Percentiles rank a stretch among this genome's conserved stretches.
phyloP scores from a whole-genome alignment of 2,113 vertebrate genomes.

The Corythaixoides concolor region DNA sequence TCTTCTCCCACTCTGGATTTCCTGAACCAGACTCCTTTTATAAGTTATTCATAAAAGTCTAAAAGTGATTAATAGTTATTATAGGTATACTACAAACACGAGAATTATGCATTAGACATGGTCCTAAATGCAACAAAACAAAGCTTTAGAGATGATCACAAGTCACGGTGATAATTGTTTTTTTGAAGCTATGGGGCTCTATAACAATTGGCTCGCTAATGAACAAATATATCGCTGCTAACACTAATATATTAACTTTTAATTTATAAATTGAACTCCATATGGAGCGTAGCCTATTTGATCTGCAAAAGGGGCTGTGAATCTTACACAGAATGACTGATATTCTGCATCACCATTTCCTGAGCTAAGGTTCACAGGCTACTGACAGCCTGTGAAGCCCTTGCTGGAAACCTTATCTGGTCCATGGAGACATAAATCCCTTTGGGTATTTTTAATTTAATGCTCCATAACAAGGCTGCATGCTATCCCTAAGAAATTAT shows the following conservation, averaged over 20 bases:
- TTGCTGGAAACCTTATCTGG: not conserved
- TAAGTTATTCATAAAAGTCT: not conserved
- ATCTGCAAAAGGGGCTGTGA: slow-evolving; percentile 41
- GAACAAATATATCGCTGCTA: slow-evolving; percentile 31
- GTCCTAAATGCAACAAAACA: not conserved
- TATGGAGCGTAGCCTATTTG: slow-evolving; percentile 15
- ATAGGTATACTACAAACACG: not conserved
- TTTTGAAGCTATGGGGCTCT: not conserved
- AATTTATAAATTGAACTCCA: slow-evolving; percentile 37
- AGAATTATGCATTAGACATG: not conserved
- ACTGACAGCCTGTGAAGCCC: not conserved
- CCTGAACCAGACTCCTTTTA: not conserved
- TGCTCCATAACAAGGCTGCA: not conserved
- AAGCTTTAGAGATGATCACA: not conserved
- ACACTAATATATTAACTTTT: slow-evolving; percentile 32
- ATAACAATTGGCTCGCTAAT: not conserved
- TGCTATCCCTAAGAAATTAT: not conserved
- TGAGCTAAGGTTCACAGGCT: not conserved
- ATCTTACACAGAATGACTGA: not conserved
- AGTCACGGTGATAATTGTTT: not conserved
- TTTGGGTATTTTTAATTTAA: not conserved
- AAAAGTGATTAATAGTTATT: not conserved
- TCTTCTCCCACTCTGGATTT: not conserved
- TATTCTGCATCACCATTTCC: not conserved
- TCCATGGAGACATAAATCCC: not conserved